Percentiles rank a stretch among this genome's conserved stretches.
These are phyloP conservation scores for Alectoris magna DNA, from an alignment of 2,797 vertebrate species.

Conservation along the genomic window DNA sequence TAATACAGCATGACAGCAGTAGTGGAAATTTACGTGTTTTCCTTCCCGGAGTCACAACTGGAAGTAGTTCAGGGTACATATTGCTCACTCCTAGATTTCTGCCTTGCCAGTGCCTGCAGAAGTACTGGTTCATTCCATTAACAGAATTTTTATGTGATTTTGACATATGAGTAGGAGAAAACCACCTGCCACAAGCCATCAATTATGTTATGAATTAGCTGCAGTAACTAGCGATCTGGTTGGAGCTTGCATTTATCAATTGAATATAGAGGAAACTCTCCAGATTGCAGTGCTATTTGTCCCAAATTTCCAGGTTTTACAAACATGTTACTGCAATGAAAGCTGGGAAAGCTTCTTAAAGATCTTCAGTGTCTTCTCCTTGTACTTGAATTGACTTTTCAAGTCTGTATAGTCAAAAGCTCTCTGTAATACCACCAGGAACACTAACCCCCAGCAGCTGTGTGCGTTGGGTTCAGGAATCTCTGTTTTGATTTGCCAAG, in stretches of 20 bases:
- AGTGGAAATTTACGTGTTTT: conserved; percentile 38
- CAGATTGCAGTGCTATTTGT: neutral
- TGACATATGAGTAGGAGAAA: neutral
- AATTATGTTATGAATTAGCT: neutral
- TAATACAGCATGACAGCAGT: conserved; percentile 12
- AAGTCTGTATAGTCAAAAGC: neutral
- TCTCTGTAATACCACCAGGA: neutral
- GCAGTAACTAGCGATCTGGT: neutral
- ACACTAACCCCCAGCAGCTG: neutral
- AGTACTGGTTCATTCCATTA: conserved; percentile 10
- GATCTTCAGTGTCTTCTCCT: neutral
- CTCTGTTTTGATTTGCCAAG: conserved; percentile 52
- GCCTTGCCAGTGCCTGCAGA: conserved; percentile 4
- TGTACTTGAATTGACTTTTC: neutral
- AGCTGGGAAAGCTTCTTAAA: neutral
- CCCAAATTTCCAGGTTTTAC: neutral
- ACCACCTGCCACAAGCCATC: neutral
- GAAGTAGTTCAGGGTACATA: conserved; percentile 11
- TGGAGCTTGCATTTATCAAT: neutral
- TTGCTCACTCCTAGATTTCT: conserved; percentile 12
- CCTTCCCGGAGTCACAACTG: conserved; percentile 29
- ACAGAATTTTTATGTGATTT: neutral
- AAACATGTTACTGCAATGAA: neutral
- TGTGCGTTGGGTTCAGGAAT: neutral
- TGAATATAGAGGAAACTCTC: neutral